Conservation (phyloP, 1,140 invertebrate genomes). For the Drosophila kikkawai region DNA sequence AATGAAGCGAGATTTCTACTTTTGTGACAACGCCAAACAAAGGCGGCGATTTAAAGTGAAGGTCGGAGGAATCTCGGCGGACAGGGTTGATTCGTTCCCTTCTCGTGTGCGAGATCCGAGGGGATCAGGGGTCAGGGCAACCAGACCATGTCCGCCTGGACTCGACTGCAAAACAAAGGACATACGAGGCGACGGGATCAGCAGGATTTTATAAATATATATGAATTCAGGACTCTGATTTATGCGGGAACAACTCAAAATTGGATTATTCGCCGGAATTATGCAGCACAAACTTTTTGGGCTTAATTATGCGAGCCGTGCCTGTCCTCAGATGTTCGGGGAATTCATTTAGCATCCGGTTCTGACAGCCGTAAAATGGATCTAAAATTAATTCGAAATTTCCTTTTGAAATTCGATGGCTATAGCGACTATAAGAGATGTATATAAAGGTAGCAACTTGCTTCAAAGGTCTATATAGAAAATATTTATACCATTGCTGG, state of each 20-base stretch:
- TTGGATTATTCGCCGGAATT: constrained; percentile 13
- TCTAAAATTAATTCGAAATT: neutral
- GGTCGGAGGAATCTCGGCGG: constrained; percentile 20
- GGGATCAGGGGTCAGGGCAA: constrained; percentile 14
- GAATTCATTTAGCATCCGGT: constrained; percentile 8
- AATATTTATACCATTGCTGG: neutral
- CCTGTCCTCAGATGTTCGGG: constrained; percentile 1
- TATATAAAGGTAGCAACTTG: neutral
- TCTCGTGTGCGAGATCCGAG: neutral
- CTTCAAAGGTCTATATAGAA: neutral
- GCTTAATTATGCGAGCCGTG: constrained; percentile 9
- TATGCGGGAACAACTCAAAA: constrained; percentile 17
- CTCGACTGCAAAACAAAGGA: constrained; percentile 24
- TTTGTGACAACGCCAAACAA: constrained; percentile 57
- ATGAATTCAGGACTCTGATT: constrained; percentile 14
- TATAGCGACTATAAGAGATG: neutral
- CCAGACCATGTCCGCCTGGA: constrained; percentile 5
- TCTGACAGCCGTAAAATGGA: constrained; percentile 7
- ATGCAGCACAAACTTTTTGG: constrained; percentile 9
- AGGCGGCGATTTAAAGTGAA: constrained; percentile 53
- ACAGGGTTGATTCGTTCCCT: constrained; percentile 31
- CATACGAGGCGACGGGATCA: neutral
- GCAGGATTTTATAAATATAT: constrained; percentile 6
- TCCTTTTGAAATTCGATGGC: neutral
- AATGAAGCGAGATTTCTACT: constrained; percentile 61